phyloP scores from a whole-genome alignment of 2,888 invertebrate genomes.

The Platycheirus albimanus region DNA sequence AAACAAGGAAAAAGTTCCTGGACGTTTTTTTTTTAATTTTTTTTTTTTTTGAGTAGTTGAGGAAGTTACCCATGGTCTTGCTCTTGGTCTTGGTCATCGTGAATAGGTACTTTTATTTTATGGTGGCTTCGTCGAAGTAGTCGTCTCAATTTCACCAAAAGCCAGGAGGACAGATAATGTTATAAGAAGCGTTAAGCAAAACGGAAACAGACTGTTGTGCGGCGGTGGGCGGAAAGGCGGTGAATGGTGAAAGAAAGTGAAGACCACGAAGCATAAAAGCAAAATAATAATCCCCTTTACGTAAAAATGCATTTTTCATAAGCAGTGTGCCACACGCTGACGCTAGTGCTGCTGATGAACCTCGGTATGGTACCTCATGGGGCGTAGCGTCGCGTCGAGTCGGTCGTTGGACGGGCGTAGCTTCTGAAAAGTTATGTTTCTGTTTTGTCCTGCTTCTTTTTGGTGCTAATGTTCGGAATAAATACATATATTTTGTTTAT shows the following conservation, averaged over 20 bases:
- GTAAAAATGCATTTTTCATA: conserved; percentile 70
- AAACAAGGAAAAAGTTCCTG: conserved; percentile 50
- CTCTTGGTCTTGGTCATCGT: background rate
- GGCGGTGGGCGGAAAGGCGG: background rate
- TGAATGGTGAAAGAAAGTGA: background rate
- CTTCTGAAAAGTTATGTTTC: conserved; percentile 14
- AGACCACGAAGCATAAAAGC: background rate
- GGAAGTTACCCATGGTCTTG: conserved; percentile 34
- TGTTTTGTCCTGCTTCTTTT: background rate
- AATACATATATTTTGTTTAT: conserved; percentile 39
- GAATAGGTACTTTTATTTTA: conserved; percentile 24
- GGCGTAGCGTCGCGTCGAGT: background rate
- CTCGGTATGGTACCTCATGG: no score
- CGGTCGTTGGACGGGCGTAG: background rate
- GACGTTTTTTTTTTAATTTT: conserved; percentile 14
- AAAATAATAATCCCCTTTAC: conserved; percentile 63
- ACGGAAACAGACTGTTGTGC: conserved; percentile 56
- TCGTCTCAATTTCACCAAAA: conserved; percentile 65
- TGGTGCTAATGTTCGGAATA: conserved; percentile 64
- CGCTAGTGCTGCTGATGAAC: conserved; percentile 8
- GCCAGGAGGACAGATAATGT: conserved; percentile 53
- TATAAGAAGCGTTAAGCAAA: conserved; percentile 59
- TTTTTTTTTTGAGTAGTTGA: conserved; percentile 27
- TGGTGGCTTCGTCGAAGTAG: conserved; percentile 11
- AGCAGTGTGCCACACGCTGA: conserved; percentile 38